A percentile compares a stretch with the other conserved stretches of the same genome.
phyloP scores from a whole-genome alignment of 2,797 vertebrate genomes.

The Sebastiscus tertius region DNA sequence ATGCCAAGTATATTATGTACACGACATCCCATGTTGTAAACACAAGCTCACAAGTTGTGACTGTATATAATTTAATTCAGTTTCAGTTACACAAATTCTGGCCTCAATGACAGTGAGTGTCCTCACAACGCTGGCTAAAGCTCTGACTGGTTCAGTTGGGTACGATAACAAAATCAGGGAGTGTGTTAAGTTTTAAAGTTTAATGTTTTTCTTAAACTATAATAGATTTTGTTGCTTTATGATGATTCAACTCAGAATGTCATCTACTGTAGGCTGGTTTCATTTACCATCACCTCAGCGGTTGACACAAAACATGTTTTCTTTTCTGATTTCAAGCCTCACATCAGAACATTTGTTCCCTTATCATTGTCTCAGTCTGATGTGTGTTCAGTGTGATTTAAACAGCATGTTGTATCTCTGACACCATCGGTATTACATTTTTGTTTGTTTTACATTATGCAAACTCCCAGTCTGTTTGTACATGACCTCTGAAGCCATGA shows the following conservation, averaged over 20 bases:
- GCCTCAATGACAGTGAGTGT: not conserved
- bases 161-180: not conserved
- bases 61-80: too few relatives aligned
- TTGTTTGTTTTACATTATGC: not conserved
- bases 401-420: not conserved
- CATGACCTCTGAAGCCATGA: not conserved
- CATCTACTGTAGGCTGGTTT: not conserved
- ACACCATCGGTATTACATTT: not conserved
- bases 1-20: too few relatives aligned
- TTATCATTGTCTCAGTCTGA: not conserved
- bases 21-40: too few relatives aligned
- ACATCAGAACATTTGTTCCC: not conserved
- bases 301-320: too few relatives aligned
- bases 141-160: not conserved
- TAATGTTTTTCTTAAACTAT: not conserved
- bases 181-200: too few relatives aligned
- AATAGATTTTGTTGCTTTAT: not conserved
- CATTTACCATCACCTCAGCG: not conserved
- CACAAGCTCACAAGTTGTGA: too few relatives aligned
- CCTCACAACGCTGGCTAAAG: not conserved
- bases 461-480: not conserved
- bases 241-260: not conserved
- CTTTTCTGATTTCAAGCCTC: not conserved
- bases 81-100: not conserved
- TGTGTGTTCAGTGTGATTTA: not conserved